phyloP scores from a whole-genome alignment of 2,888 invertebrate genomes.

The Leptopilina drosophilae region DNA sequence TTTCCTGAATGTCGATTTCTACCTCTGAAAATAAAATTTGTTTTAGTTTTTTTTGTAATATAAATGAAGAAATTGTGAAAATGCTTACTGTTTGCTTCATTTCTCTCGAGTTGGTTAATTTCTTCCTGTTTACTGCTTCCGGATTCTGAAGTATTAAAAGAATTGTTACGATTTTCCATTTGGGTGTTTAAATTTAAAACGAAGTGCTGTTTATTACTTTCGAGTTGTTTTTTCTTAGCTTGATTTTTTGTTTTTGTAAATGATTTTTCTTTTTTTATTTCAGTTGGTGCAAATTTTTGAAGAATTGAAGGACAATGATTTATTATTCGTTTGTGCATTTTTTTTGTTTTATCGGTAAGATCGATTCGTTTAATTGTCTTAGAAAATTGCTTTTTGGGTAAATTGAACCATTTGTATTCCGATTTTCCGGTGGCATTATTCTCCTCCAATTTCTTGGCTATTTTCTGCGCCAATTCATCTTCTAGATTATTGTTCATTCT shows the following conservation, averaged over 20 bases:
- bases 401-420: slow-evolving; percentile 68
- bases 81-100: not conserved
- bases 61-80: not conserved
- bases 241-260: not conserved
- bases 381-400: slow-evolving; percentile 61
- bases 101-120: not conserved
- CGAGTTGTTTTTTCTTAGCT: not conserved
- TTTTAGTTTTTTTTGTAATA: not conserved
- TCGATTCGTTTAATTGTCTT: slow-evolving; percentile 48
- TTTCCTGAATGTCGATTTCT: not conserved
- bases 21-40: slow-evolving; percentile 1
- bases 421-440: slow-evolving; percentile 58
- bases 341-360: not conserved
- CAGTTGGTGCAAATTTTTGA: not conserved
- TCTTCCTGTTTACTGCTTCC: not conserved
- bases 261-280: slow-evolving; percentile 13
- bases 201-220: not conserved
- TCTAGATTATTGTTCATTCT: slow-evolving; percentile 81
- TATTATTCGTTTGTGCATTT: not conserved
- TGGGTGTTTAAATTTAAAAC: slow-evolving; percentile 14
- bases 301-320: not conserved
- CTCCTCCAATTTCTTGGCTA: slow-evolving; percentile 64
- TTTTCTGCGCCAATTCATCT: slow-evolving; percentile 77
- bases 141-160: not conserved
- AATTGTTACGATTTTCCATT: not conserved